These are phyloP conservation scores for Atrina japonica DNA, from an alignment of 2,888 invertebrate genomes.

Conservation along the genomic window DNA sequence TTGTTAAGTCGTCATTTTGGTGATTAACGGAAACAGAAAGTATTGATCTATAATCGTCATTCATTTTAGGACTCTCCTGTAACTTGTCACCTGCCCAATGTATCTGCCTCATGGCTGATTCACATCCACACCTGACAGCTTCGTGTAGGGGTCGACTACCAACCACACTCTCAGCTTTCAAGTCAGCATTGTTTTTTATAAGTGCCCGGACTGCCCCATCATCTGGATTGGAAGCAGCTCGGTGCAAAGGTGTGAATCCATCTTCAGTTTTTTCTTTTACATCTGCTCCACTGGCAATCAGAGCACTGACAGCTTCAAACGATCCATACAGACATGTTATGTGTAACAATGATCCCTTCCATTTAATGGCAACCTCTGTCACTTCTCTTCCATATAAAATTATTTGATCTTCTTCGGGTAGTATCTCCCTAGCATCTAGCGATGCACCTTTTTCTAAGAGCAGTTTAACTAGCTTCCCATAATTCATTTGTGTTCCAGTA, in stretches of 20 bases:
- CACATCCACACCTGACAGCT: conserved; percentile 43
- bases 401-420: conserved; percentile 30
- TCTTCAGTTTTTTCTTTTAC: conserved; percentile 41
- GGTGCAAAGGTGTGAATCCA: conserved; percentile 48
- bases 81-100: conserved; percentile 41
- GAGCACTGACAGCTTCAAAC: conserved; percentile 32
- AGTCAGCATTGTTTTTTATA: conserved; percentile 40
- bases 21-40: conserved; percentile 39
- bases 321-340: conserved; percentile 47
- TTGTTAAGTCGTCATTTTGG: conserved; percentile 26
- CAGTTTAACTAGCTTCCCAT: conserved; percentile 40
- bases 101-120: conserved; percentile 27
- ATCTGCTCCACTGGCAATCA: conserved; percentile 46
- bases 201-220: conserved; percentile 40
- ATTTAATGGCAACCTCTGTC: conserved; percentile 35
- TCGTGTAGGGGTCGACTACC: conserved; percentile 47
- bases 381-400: conserved; percentile 41
- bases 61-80: conserved; percentile 19
- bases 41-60: conserved; percentile 42
- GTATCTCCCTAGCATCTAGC: conserved; percentile 29
- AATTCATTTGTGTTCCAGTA: conserved; percentile 18
- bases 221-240: conserved; percentile 40
- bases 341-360: conserved; percentile 50
- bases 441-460: conserved; percentile 44
- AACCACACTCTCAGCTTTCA: conserved; percentile 27